Conservation (phyloP, 2,797 vertebrate species). For the Hydrophis major region DNA sequence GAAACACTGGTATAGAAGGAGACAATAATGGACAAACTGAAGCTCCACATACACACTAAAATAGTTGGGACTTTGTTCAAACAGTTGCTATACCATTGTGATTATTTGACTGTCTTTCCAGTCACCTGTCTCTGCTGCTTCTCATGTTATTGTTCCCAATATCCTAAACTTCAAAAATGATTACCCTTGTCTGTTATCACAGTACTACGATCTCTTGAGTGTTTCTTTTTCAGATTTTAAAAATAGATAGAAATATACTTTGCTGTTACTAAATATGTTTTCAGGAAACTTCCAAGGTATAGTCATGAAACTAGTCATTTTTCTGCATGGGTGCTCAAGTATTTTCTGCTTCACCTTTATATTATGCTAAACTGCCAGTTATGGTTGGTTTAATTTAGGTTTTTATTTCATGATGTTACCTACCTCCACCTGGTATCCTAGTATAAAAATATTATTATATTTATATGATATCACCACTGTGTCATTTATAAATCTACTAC, state of each 20-base stretch:
- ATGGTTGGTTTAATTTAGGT: constrained; percentile 15
- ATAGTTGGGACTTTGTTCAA: not conserved
- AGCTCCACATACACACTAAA: not conserved
- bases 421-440: not conserved
- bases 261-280: not conserved
- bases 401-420: constrained; percentile 1
- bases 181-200: not conserved
- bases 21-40: not conserved
- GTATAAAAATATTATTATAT: constrained; percentile 7
- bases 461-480: constrained; percentile 6
- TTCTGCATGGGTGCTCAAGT: constrained; percentile 3
- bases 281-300: not conserved
- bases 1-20: not conserved
- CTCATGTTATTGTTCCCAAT: not conserved
- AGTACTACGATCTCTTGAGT: not conserved
- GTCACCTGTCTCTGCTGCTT: not conserved
- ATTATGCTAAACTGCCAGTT: not conserved
- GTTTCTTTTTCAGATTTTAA: not conserved
- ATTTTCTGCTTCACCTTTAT: constrained; percentile 17
- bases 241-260: not conserved
- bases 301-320: constrained; percentile 20
- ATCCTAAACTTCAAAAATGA: not conserved
- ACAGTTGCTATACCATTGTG: not conserved
- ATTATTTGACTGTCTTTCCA: not conserved
- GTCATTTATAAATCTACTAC: constrained; percentile 21